Conservation (phyloP, 2,888 invertebrate species). For the Mesochorus sp. region DNA sequence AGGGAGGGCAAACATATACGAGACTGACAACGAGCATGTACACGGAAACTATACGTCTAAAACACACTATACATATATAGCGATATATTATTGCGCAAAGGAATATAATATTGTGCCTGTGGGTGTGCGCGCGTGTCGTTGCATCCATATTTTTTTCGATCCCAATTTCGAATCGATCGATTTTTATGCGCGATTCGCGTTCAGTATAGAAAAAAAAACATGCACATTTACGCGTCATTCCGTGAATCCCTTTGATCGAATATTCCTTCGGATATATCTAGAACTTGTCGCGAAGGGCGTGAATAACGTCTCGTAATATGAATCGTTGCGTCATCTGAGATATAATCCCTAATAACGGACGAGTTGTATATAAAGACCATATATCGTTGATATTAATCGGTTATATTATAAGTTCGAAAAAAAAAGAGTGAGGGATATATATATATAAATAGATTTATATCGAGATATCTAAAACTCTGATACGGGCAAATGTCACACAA, state of each 20-base stretch:
- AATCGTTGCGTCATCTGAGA: slow-evolving; percentile 22
- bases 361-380: not conserved
- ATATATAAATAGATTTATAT: not conserved
- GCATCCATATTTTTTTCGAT: not conserved
- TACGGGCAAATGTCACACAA: slow-evolving; percentile 51
- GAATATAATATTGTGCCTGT: slow-evolving; percentile 23
- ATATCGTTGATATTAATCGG: slow-evolving; percentile 41
- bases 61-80: not conserved
- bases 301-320: not conserved
- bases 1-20: slow-evolving; percentile 51
- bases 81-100: slow-evolving; percentile 23
- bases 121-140: not conserved
- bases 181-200: slow-evolving; percentile 12
- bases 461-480: not conserved
- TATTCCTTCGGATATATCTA: slow-evolving; percentile 14
- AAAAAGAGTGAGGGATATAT: not conserved
- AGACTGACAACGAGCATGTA: slow-evolving; percentile 1
- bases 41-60: not conserved
- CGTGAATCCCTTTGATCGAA: slow-evolving; percentile 3
- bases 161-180: slow-evolving; percentile 21
- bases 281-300: not conserved
- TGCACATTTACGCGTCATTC: not conserved
- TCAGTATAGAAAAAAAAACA: not conserved
- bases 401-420: slow-evolving; percentile 15
- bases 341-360: slow-evolving; percentile 15